These are phyloP conservation scores for Panthera uncia DNA, from an alignment of 2,113 vertebrate genomes.

Conservation along the genomic window DNA sequence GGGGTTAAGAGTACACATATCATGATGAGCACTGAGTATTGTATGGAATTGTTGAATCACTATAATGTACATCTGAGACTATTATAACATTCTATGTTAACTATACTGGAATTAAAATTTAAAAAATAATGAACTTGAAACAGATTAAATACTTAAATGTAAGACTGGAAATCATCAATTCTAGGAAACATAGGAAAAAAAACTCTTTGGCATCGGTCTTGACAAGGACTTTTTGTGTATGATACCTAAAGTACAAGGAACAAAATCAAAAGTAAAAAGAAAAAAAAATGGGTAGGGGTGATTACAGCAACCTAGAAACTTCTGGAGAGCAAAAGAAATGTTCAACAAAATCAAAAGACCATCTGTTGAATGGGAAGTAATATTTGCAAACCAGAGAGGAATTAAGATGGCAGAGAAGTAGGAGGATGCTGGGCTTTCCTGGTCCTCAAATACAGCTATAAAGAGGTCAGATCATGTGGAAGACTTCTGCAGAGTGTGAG, in stretches of 20 bases:
- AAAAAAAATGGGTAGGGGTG: background rate
- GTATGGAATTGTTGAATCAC: background rate
- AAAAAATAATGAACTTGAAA: background rate
- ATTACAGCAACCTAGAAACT: background rate
- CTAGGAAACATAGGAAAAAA: background rate
- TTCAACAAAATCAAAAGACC: background rate
- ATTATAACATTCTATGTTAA: background rate
- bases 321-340: background rate
- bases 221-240: background rate
- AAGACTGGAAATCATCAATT: background rate
- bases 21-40: background rate
- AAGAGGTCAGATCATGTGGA: too few species aligned
- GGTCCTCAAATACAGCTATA: too few species aligned
- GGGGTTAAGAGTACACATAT: background rate
- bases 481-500: too few species aligned
- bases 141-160: background rate
- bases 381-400: background rate
- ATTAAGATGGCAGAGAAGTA: too few species aligned
- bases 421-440: too few species aligned
- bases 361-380: background rate
- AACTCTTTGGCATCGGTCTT: background rate
- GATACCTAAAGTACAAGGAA: background rate
- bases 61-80: background rate
- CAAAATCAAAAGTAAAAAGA: background rate
- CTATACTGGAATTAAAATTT: background rate